These are phyloP conservation scores for Drosophila paramelanica DNA, from an alignment of 2,888 invertebrate genomes.

Conservation along the genomic window DNA sequence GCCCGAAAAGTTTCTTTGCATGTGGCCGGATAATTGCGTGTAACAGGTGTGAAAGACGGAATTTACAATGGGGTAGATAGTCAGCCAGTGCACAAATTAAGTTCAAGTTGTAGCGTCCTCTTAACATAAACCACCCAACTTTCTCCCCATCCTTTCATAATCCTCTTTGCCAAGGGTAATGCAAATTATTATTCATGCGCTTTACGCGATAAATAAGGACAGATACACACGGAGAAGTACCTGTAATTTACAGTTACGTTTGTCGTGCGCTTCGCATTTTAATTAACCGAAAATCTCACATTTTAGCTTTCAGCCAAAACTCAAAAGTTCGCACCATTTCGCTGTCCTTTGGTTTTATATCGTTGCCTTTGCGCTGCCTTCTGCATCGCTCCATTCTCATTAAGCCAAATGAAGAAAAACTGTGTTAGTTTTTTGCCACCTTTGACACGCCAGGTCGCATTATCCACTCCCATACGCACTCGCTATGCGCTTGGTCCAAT, in stretches of 20 bases:
- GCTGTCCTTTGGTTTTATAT: conserved; percentile 41
- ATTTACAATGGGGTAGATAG: conserved; percentile 65
- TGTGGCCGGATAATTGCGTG: conserved; percentile 76
- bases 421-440: conserved; percentile 46
- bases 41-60: conserved; percentile 81
- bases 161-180: conserved; percentile 14
- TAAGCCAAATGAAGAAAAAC: conserved; percentile 72
- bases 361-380: conserved; percentile 28
- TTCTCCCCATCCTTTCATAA: background rate
- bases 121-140: background rate
- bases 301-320: conserved; percentile 31
- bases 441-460: conserved; percentile 34
- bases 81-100: conserved; percentile 59
- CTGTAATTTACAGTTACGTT: conserved; percentile 32
- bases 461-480: conserved; percentile 45
- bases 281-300: conserved; percentile 53
- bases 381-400: conserved; percentile 68
- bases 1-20: conserved; percentile 67
- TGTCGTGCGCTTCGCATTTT: conserved; percentile 48
- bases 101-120: conserved; percentile 45
- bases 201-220: conserved; percentile 44
- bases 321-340: conserved; percentile 48
- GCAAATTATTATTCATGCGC: conserved; percentile 72
- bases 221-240: conserved; percentile 1
- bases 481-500: conserved; percentile 76